A percentile compares a stretch with the other conserved stretches of the same genome.
phyloP scores from a whole-genome alignment of 2,113 vertebrate genomes.

The Agelaius tricolor region DNA sequence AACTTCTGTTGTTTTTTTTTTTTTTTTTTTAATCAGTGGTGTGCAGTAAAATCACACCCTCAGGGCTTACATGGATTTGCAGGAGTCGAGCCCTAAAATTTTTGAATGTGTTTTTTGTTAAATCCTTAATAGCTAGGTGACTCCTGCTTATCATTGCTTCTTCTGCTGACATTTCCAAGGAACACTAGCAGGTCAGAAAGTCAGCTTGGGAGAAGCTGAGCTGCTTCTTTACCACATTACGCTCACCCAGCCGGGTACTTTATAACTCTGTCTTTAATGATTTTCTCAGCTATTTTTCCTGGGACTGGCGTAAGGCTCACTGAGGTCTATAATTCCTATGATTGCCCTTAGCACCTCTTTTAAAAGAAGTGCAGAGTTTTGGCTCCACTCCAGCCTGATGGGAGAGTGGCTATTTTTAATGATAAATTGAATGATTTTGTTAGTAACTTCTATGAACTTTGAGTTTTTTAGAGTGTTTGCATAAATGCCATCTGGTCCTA shows the following conservation, averaged over 20 bases:
- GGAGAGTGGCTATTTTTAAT: constrained; percentile 9
- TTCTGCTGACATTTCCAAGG: constrained; percentile 37
- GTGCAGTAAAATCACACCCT: neutral
- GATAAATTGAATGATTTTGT: constrained; percentile 23
- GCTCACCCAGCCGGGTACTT: constrained; percentile 10
- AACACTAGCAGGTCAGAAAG: constrained; percentile 39
- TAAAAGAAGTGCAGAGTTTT: constrained; percentile 26
- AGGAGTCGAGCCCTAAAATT: neutral
- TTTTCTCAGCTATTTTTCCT: constrained; percentile 62
- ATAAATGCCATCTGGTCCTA: neutral
- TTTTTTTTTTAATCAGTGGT: neutral
- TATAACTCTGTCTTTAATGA: constrained; percentile 67
- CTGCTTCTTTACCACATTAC: constrained; percentile 12
- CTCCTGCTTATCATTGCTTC: constrained; percentile 3
- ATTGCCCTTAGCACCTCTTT: constrained; percentile 68
- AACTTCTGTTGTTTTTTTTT: neutral
- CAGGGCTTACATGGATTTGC: neutral
- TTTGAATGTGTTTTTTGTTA: constrained; percentile 1
- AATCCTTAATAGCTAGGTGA: neutral
- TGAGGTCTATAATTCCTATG: constrained; percentile 66
- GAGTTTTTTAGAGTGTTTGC: constrained; percentile 1
- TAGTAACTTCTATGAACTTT: constrained; percentile 2
- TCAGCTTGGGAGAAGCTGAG: constrained; percentile 31
- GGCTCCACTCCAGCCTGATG: constrained; percentile 36
- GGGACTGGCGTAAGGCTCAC: constrained; percentile 44